A percentile compares a stretch with the other conserved stretches of the same genome.
These are phyloP conservation scores for Trachelipus rathkii DNA, from an alignment of 1,140 invertebrate species.

Conservation along the genomic window DNA sequence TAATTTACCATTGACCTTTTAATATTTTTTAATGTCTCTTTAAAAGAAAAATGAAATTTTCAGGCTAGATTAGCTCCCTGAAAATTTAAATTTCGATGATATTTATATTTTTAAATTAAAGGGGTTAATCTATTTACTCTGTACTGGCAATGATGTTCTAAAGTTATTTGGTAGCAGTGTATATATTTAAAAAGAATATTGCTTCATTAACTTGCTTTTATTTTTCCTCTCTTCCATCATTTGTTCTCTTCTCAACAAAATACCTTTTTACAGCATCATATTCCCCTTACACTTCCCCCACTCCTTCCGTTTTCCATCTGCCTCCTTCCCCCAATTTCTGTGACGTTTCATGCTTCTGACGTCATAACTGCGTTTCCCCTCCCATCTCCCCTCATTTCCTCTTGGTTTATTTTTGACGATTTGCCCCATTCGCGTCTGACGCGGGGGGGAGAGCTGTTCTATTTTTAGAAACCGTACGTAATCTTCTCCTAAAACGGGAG, in stretches of 20 bases:
- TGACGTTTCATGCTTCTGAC: background rate
- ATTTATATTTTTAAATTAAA: too few species aligned
- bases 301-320: background rate
- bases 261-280: background rate
- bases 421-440: background rate
- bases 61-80: too few species aligned
- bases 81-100: too few species aligned
- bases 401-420: background rate
- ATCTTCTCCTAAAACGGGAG: background rate
- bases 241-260: background rate
- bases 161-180: too few species aligned
- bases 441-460: background rate
- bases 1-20: too few species aligned
- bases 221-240: background rate
- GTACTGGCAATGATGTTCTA: too few species aligned
- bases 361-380: background rate
- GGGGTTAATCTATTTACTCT: too few species aligned
- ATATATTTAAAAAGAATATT: too few species aligned
- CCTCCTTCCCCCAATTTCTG: background rate
- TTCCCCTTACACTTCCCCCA: background rate
- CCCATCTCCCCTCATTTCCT: background rate
- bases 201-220: background rate
- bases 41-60: too few species aligned
- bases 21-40: too few species aligned
- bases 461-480: conserved; percentile 2